Base-by-base conservation (phyloP, 2,888 invertebrate genomes). In the Tetragonisca angustula region DNA sequence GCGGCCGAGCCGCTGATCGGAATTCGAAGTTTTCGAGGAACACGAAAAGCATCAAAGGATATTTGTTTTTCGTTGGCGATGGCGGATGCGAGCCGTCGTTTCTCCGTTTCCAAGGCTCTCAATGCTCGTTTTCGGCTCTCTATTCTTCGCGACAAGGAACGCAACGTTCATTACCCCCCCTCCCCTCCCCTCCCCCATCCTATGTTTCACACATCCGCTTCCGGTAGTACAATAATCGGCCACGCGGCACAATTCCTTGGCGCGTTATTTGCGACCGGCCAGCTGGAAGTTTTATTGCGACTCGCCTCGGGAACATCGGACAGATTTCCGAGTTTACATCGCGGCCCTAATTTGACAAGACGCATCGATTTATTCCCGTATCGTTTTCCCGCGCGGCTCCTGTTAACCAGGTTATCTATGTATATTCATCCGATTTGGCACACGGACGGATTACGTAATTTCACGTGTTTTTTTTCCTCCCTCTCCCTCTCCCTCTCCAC, bases 161-260 rank as follows among this genome's bases (percentile, higher is more conserved):
- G 76, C 74, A 73, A 76, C 74, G 85, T 75, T 82, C 86, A 91
- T 92, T 93, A 93, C 90, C 91, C 90, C 65, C 79, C 89, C 27
- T 27, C 27, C 27, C 27, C 27, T 2, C 90, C 65, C 79, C 89
- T 2, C 2, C 27, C 27, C 27, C 27, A 0, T 88, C 88, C 90
- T 92, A 92, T 90, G 91, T 91, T 93, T 94, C 94, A 94, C 94
- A 93, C 94, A 94, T 94, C 94, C 94, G 94, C 88, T 94, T 94
- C 94, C 94, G 94, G 93, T 90, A 92, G 92, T 90, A 92, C 91
- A 93, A 94, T 93, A 94, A 94, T 93, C 92, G 91, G 88, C 87
- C 90, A 87, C 88, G 88, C 87, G 87, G 86, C 83, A 93, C 93
- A 93, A 93, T 93, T 89, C 84, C 85, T 80, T 86, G 88, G 83